These are phyloP conservation scores for Tinea pellionella DNA, from an alignment of 2,888 invertebrate genomes.

Conservation along the genomic window DNA sequence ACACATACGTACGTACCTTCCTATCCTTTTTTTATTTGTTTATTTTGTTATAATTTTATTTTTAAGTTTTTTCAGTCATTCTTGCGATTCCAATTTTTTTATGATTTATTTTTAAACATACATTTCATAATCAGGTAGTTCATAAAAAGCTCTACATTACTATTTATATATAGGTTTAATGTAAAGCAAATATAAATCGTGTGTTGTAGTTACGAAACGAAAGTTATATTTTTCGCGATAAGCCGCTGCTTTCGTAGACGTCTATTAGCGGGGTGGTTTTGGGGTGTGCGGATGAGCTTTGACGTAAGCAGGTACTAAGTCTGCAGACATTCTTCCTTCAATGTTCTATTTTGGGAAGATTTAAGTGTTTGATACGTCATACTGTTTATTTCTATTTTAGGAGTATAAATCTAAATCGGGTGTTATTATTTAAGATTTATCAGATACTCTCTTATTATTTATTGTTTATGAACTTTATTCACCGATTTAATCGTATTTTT, in stretches of 20 bases:
- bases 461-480: too few species aligned
- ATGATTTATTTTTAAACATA: neutral
- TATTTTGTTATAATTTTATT: constrained; percentile 22
- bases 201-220: neutral
- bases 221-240: neutral
- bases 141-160: neutral
- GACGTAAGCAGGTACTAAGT: neutral
- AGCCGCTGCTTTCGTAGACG: neutral
- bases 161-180: neutral
- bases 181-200: neutral
- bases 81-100: constrained; percentile 2
- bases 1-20: constrained; percentile 60
- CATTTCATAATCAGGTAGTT: neutral
- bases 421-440: neutral
- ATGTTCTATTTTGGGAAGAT: neutral
- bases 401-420: neutral
- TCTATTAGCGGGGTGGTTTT: neutral
- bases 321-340: neutral
- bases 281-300: neutral
- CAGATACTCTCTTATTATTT: neutral
- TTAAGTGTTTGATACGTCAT: neutral
- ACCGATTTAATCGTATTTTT: too few species aligned
- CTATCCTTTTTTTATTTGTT: constrained; percentile 42
- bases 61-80: constrained; percentile 19
- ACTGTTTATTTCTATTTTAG: neutral